Conservation (phyloP, 2,888 invertebrate species). For the Fragum fragum region DNA sequence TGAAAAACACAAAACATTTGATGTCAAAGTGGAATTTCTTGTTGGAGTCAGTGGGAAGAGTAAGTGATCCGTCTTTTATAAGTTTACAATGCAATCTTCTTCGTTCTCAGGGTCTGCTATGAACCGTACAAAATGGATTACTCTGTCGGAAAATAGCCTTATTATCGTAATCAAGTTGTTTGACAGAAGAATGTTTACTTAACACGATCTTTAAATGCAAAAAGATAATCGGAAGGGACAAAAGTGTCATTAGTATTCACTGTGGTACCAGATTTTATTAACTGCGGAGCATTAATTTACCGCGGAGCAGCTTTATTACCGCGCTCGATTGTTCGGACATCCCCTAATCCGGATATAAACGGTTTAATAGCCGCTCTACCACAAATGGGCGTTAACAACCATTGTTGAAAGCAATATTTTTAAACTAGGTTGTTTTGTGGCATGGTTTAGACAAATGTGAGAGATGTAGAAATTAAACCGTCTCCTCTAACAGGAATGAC, state of each 20-base stretch:
- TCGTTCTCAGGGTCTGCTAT: constrained; percentile 2
- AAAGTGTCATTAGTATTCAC: constrained; percentile 51
- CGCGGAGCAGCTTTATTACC: constrained; percentile 51
- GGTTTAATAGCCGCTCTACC: constrained; percentile 50
- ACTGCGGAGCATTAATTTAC: constrained; percentile 58
- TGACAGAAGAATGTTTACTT: constrained; percentile 25
- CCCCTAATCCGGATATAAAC: constrained; percentile 62
- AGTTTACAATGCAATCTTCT: neutral
- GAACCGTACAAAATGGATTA: constrained; percentile 22
- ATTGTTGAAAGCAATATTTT: constrained; percentile 46
- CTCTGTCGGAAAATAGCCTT: constrained; percentile 16
- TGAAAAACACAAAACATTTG: no score
- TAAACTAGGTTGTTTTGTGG: constrained; percentile 38
- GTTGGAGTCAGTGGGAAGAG: no score
- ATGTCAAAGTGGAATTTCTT: no score
- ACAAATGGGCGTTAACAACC: constrained; percentile 42
- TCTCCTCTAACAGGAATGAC: neutral
- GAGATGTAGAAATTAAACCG: neutral
- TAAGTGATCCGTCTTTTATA: no score
- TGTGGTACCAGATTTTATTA: constrained; percentile 41
- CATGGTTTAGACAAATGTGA: constrained; percentile 29
- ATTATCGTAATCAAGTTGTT: constrained; percentile 28
- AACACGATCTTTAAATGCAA: constrained; percentile 23
- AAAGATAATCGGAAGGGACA: constrained; percentile 29
- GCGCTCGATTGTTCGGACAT: constrained; percentile 52